Evolutionary conservation across 1,140 invertebrate genomes (phyloP).

Genomic region (Papilio dardanus): DNA sequence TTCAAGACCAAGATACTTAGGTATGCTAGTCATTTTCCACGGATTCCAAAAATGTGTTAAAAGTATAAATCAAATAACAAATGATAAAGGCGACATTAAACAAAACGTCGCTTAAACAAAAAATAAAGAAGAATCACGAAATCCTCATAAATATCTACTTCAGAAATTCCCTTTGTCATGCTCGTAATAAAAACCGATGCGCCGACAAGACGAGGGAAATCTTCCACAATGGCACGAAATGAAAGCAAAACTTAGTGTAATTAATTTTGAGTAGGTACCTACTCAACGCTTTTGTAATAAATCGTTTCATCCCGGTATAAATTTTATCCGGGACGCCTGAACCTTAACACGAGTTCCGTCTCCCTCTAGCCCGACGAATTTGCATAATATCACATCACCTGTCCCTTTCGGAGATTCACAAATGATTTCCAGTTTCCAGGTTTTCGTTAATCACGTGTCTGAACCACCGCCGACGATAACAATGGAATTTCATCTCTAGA

Average conservation of each 20-base stretch:
- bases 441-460: conserved; percentile 75
- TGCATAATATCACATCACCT: conserved; percentile 72
- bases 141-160: conserved; percentile 48
- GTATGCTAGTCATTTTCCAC: neutral
- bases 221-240: conserved; percentile 69
- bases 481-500: conserved; percentile 45
- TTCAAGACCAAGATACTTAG: neutral
- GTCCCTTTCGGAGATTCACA: conserved; percentile 73
- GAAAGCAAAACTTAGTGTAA: conserved; percentile 80
- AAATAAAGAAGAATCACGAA: conserved; percentile 45
- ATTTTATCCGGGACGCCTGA: conserved; percentile 64
- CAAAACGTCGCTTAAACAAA: conserved; percentile 42
- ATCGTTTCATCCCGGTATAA: conserved; percentile 77
- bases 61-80: conserved; percentile 21
- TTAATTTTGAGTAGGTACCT: conserved; percentile 76
- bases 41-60: neutral
- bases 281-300: conserved; percentile 80
- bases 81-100: conserved; percentile 39
- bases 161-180: conserved; percentile 49
- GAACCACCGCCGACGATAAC: conserved; percentile 43
- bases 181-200: conserved; percentile 62
- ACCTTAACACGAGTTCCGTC: conserved; percentile 57
- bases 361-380: conserved; percentile 56
- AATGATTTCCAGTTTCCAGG: conserved; percentile 79
- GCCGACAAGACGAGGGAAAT: conserved; percentile 55